Percentiles rank a stretch among this genome's conserved stretches.
phyloP scores from a whole-genome alignment of 2,888 invertebrate species.

The Lycocerus yunnanus region DNA sequence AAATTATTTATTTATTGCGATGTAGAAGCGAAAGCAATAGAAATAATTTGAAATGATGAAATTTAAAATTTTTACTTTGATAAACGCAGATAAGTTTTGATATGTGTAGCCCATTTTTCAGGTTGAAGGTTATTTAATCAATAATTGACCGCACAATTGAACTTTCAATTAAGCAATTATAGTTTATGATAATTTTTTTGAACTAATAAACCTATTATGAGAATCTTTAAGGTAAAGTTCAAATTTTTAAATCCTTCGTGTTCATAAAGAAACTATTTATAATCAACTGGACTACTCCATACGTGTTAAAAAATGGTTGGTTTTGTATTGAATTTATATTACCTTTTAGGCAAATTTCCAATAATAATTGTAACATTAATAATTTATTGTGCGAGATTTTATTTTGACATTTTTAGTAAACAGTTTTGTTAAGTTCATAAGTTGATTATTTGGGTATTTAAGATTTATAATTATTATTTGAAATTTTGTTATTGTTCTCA shows the following conservation, averaged over 20 bases:
- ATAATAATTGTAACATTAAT: background rate
- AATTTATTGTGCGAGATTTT: background rate
- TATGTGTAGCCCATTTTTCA: background rate
- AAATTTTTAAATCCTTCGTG: background rate
- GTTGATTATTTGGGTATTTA: background rate
- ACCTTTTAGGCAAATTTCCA: background rate
- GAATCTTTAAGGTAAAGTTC: background rate
- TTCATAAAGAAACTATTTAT: background rate
- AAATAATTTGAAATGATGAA: background rate
- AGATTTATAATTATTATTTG: background rate
- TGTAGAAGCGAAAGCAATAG: background rate
- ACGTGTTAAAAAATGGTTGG: background rate
- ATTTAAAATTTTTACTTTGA: background rate
- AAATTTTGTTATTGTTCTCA: background rate
- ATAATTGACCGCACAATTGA: background rate
- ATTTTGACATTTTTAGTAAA: background rate
- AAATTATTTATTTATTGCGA: background rate
- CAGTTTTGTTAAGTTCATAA: too few relatives aligned
- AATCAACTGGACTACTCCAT: background rate
- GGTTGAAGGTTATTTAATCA: background rate
- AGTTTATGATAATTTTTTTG: background rate
- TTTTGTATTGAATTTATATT: background rate
- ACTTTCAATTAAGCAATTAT: background rate
- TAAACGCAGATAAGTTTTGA: background rate
- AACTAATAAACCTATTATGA: background rate